Base-by-base conservation (phyloP, 2,113 vertebrate species). In the Larimichthys crocea region DNA sequence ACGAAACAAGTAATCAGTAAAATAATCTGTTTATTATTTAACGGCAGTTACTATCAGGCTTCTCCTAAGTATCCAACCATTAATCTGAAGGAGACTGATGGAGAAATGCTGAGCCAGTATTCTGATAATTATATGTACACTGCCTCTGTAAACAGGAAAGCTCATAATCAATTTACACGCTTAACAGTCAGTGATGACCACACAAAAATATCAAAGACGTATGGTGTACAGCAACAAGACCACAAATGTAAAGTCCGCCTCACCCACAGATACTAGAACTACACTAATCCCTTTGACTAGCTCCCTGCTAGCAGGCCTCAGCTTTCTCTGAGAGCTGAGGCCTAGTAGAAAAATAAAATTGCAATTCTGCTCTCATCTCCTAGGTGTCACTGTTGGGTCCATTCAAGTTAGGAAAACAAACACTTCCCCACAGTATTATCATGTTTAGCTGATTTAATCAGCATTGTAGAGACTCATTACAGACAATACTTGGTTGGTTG, bases 341-440 rank as follows among this genome's bases (percentile, higher is more conserved):
- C 50, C 74, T 64, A 5, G 0, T 12, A 19, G 9, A 59, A 52
- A 50, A 69, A 66, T 17, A 22, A 2, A 40, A 40, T 40, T 86
- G 90, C 71, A 90, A 12, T 90, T 65, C 87, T 48, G 6, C 24
- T 53, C 42, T 56, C 26, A 1, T 68, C 79, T 71, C 15, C 83
- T 80, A 59, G 89, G 82, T 88, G 91, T 81, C 93, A 74, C 86
- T 81, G 59, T 67, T 86, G 83, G 9, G 80, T 57, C 78, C 42
- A 9, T 49, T 68, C 16, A 71, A 66, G 19, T 17, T 35, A 8
- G 46, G 20, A 52, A 49, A 73, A 60, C 17, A 66, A 76, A 70
- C 2, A 35, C 53, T 74, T 73, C 10, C 66, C n/a, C 17, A 22
- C 31, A 16, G 40, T 10, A 31, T 64, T 42, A 46, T 76, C 49